A percentile compares a stretch with the other conserved stretches of the same genome.
phyloP scores from a whole-genome alignment of 2,113 vertebrate genomes.

The Pelmatolapia mariae region DNA sequence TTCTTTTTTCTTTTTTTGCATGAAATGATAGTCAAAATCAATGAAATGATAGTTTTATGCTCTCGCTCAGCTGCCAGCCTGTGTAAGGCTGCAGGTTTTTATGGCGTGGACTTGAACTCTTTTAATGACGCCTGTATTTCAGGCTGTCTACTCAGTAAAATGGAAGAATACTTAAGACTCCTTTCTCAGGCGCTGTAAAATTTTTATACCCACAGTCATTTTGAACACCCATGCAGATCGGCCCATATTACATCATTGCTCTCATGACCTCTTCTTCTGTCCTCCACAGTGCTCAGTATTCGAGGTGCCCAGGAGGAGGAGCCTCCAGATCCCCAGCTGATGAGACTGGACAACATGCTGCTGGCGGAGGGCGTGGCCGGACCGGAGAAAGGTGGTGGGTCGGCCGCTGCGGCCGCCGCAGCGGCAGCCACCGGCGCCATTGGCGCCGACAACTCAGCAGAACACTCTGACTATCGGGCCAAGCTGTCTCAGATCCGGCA shows the following conservation, averaged over 20 bases:
- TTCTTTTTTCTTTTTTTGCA: constrained; percentile 23
- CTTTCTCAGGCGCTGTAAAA: background rate
- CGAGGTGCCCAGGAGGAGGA: constrained; percentile 96
- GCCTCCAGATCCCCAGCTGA: constrained; percentile 94
- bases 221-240: background rate
- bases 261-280: background rate
- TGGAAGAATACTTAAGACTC: background rate
- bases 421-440: constrained; percentile 85
- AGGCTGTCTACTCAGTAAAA: constrained; percentile 20
- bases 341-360: constrained; percentile 99
- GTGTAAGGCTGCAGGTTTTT: constrained; percentile 52
- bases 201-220: background rate
- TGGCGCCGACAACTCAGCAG: constrained; percentile 89
- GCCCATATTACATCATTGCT: background rate
- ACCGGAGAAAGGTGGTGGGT: constrained; percentile 91
- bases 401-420: constrained; percentile 83
- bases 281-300: constrained; percentile 89
- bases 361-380: constrained; percentile 93
- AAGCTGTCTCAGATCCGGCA: constrained; percentile 96
- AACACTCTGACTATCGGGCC: constrained; percentile 96
- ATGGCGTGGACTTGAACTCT: constrained; percentile 59
- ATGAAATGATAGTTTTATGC: constrained; percentile 68
- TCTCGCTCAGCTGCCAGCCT: constrained; percentile 54
- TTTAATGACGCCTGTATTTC: constrained; percentile 60
- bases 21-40: constrained; percentile 57